Conservation (phyloP, 1,140 invertebrate genomes). For the Dendrolimus punctatus region DNA sequence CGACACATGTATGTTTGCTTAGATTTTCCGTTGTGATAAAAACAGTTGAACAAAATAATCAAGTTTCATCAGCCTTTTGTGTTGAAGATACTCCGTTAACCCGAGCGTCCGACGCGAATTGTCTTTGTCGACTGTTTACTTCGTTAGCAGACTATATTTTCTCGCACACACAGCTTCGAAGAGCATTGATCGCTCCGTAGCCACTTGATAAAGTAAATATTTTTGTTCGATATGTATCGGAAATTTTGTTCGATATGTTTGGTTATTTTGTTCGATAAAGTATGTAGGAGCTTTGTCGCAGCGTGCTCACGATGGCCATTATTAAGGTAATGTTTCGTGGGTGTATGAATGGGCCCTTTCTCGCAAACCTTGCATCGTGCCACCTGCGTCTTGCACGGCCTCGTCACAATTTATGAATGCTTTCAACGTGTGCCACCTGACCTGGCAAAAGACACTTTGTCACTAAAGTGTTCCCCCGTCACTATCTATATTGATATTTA, state of each 20-base stretch:
- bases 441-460: conserved; percentile 53
- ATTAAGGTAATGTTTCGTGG: conserved; percentile 28
- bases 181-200: conserved; percentile 37
- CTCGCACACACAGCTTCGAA: conserved; percentile 33
- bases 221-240: conserved; percentile 13
- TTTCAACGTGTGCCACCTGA: conserved; percentile 67
- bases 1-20: conserved; percentile 23
- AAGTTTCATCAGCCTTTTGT: conserved; percentile 54
- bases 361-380: conserved; percentile 36
- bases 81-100: conserved; percentile 32
- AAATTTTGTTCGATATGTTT: no score
- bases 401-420: conserved; percentile 66
- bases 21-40: conserved; percentile 27
- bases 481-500: conserved; percentile 29
- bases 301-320: conserved; percentile 11
- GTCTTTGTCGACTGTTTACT: conserved; percentile 61
- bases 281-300: no score
- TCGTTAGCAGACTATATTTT: conserved; percentile 54
- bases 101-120: conserved; percentile 40
- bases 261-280: no score
- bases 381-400: conserved; percentile 55
- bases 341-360: conserved; percentile 36
- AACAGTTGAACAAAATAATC: conserved; percentile 42
- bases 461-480: conserved; percentile 52
- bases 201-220: conserved; percentile 20